Evolutionary conservation across 2,113 vertebrate genomes (phyloP), one percentile per base, ranked within the genome.

Genomic region (Cathartes aura): DNA sequence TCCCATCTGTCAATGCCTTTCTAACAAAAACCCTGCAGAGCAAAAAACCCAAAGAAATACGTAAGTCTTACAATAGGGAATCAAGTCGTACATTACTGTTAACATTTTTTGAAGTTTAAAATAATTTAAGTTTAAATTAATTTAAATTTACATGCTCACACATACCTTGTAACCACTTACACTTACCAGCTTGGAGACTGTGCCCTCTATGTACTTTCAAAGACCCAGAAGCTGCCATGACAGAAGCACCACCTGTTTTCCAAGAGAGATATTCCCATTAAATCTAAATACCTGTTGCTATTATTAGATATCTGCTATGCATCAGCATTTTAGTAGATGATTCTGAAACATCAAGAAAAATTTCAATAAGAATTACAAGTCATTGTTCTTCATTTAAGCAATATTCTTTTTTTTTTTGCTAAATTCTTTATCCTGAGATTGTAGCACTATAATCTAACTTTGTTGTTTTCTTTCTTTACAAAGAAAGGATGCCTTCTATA

Each of bases 211-310:
- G 93, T 42, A 85, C 58, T 94, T 97, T 97, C 48, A 96, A 87
- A 66, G 97, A 94, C 76, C 93, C 98, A 93, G 97, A 95, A 94
- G 96, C 88, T 96, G 94, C 82, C 95, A 92, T 56, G 52, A 79
- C 84, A 91, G 97, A 95, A 89, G 96, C 85, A 94, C 96, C 85
- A 95, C 96, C 98, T 98, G 74, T 80, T 96, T 96, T 62, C 34
- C 82, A 55, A 73, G 47, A 87, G 5, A 93, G n/a, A 80, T 21
- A 83, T 79, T 89, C 34, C 88, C 12, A 82, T 94, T 90, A 85
- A 82, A 70, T 53, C 58, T 85, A 87, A 88, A 75, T 50, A 80
- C 8, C 29, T 74, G 10, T 21, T 84, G 48, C 47, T 89, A 67
- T 71, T 71, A 56, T 83, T 93, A 86, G 42, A 20, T 87, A 91